Base-by-base conservation (phyloP, 53 echinoderm and acorn worm species). In the Crossaster papposus region DNA sequence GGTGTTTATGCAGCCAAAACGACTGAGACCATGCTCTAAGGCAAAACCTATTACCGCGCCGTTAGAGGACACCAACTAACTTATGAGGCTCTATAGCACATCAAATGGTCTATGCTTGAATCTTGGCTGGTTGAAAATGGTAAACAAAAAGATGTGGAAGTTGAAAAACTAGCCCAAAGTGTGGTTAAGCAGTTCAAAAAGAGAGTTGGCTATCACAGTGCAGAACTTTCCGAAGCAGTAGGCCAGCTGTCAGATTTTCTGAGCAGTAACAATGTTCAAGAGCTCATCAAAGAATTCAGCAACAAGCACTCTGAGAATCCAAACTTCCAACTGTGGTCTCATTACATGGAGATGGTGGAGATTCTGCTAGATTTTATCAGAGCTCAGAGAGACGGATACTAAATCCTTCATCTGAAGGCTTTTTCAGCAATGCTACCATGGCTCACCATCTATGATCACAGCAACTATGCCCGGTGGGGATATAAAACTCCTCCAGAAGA, bases 341-440 rank as follows among this genome's bases (percentile, higher is more conserved):
- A 51, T 17, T 90, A 68, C 34, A 70, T 81, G 50, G 81, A 80
- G 12, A 80, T 54, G 91, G 76, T 83, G 64, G 73, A 86, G 13
- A 86, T 74, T 29, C 51, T 86, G 52, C 74, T 86, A 18, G 74
- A 51, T 54, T 86, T 86, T 35, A 86, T 86, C n/a, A 86, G 86
- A 32, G n/a, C n/a, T n/a, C 3, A 74, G 51, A 32, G 73, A 35
- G 83, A 85, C 51, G 86, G 78, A 9, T 63, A 85, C 79, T 78
- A 86, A 80, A 53, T 11, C 30, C 78, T 91, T 30, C 85, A 91
- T 79, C 71, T 91, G 3, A 79, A 84, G 31, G 77, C 91, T 14
- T 78, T 81, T 85, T 32, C 52, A 62, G 85, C 85, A 63, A 78
- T 91, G 84, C 80, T 91, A 33, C 91, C 91, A 30, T 91, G 64